Conservation (phyloP, 1,140 invertebrate genomes). For the Cherax quadricarinatus region DNA sequence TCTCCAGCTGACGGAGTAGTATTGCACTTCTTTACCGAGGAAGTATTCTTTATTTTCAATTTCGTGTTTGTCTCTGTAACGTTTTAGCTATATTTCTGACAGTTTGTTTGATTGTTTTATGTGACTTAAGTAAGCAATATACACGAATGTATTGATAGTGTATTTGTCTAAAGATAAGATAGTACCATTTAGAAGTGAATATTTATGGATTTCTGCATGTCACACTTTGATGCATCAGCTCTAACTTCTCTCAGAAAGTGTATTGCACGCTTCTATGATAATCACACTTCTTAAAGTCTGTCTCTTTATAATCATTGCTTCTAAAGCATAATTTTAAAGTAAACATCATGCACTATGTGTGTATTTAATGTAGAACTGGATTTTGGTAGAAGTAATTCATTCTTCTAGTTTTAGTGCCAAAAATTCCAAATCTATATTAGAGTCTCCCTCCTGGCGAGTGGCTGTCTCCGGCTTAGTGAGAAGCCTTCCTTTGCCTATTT, state of each 20-base stretch:
- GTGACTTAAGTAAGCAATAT: not conserved
- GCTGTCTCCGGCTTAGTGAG: constrained; percentile 16
- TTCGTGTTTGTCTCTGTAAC: too few species aligned
- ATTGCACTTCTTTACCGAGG: too few species aligned
- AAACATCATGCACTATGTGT: constrained; percentile 35
- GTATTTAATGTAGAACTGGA: constrained; percentile 16
- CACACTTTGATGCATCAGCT: constrained; percentile 13
- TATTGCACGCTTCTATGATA: constrained; percentile 32
- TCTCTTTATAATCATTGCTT: constrained; percentile 27
- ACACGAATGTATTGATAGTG: not conserved
- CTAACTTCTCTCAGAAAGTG: constrained; percentile 18
- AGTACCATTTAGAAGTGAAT: not conserved
- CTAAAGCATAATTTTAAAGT: constrained; percentile 30
- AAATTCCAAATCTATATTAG: constrained; percentile 2
- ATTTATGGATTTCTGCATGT: constrained; percentile 16
- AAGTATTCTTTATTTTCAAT: too few species aligned
- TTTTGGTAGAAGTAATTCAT: constrained; percentile 30
- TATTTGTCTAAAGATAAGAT: not conserved
- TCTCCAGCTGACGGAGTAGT: too few species aligned
- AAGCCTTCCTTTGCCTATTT: not conserved
- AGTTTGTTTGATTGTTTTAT: not conserved
- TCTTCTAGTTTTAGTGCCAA: constrained; percentile 27
- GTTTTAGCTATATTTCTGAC: too few species aligned
- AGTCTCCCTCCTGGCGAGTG: constrained; percentile 12
- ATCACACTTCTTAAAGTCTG: constrained; percentile 17